Conservation (phyloP, 2,113 vertebrate species). For the Tamias sibiricus region DNA sequence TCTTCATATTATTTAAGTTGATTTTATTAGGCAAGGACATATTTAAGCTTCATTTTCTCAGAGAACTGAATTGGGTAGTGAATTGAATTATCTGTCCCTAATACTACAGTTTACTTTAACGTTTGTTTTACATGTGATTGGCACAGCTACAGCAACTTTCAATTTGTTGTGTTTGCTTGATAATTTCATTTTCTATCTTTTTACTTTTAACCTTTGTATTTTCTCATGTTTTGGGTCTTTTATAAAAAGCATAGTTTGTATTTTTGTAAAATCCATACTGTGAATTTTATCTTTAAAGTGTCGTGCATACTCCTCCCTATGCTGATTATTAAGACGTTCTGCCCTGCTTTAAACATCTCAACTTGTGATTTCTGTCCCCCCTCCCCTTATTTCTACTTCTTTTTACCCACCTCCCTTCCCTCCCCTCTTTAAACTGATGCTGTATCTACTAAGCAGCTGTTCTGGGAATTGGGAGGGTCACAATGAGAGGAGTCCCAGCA, state of each 20-base stretch:
- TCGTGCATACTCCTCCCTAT: not conserved
- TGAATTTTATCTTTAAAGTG: conserved; percentile 39
- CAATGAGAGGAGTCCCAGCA: not conserved
- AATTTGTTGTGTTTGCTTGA: conserved; percentile 13
- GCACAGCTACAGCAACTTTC: not conserved
- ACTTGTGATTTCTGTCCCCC: not conserved
- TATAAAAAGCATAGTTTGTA: conserved; percentile 1
- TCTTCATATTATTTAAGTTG: not conserved
- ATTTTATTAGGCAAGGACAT: not conserved
- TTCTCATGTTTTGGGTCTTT: conserved; percentile 19
- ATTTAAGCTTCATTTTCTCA: conserved; percentile 9
- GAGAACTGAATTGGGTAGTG: not conserved
- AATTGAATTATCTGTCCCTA: not conserved
- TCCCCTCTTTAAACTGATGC: not conserved
- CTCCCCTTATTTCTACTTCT: not conserved
- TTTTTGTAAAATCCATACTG: not conserved
- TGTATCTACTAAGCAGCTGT: not conserved
- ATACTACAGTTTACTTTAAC: not conserved
- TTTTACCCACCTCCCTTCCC: not conserved
- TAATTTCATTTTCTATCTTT: not conserved
- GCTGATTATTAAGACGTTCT: not conserved
- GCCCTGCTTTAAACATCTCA: not conserved
- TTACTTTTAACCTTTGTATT: not conserved
- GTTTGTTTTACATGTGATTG: not conserved
- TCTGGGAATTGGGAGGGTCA: not conserved